Evolutionary conservation across 2,113 vertebrate species (phyloP), one percentile per base, ranked within the genome.

Genomic region (Cygnus atratus): DNA sequence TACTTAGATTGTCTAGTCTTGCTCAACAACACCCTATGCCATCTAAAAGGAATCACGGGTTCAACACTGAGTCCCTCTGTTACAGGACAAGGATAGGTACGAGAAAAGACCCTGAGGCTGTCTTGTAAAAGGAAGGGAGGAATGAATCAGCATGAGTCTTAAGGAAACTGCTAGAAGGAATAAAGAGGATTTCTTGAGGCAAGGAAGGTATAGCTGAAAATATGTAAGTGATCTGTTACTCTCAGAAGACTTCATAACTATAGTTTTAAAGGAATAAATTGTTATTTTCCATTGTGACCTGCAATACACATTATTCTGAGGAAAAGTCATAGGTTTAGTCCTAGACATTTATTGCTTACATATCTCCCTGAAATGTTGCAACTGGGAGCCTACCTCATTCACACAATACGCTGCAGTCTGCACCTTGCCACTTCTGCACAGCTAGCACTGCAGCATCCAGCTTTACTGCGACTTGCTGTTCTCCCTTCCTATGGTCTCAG

Each of bases 71-170:
- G 20, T 35, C 81, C 26, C 39, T 67, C 37, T 61, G 24, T 55
- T 57, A 37, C 22, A 68, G 24, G 28, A 35, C 4, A 31, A 20
- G 8, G 39, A 83, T 5, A 78, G 35, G 37, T 61, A 21, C 0
- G 1, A 46, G 9, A 89, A 55, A 75, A 80, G 15, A 33, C 25
- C 88, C 35, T 14, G 19, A 41, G 16, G 26, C 11, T 29, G 54
- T 58, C 33, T 73, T 0, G 0, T 54, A 71, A 90, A 22, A 74
- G 35, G 25, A 57, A 12, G 28, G 7, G 1, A 17, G 7, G 9
- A 92, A 86, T 12, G 48, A 59, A 59, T 61, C 20, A 25, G 35
- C 8, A 4, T 37, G 77, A 84, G 84, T 70, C 54, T 89, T 73
- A 68, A 79, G 35, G 6, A 92, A 94, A 79, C 19, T 66, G 21